Conservation (phyloP, 1,140 invertebrate species). For the Littorina saxatilis region DNA sequence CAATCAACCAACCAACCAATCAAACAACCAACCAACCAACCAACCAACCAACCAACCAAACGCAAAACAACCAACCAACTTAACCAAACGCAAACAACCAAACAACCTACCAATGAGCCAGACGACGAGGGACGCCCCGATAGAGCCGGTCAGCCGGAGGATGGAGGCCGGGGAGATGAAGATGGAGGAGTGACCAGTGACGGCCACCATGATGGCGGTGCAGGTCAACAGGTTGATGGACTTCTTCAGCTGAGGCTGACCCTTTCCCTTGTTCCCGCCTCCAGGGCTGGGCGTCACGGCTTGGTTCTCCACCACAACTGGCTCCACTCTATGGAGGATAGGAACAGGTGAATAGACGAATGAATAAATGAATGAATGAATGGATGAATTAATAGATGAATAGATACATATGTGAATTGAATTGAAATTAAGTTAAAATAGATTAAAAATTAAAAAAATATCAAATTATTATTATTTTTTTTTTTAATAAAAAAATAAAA, state of each 20-base stretch:
- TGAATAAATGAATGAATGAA: too few species aligned
- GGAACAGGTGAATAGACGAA: too few species aligned
- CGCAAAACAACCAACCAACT: too few species aligned
- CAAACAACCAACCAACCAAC: too few species aligned
- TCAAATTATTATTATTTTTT: too few species aligned
- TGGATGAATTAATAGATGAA: too few species aligned
- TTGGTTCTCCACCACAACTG: background rate
- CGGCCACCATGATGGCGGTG: constrained; percentile 65
- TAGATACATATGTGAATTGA: background rate
- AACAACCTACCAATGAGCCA: constrained; percentile 87
- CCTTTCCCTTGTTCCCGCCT: background rate
- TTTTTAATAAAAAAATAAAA: too few species aligned
- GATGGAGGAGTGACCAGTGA: constrained; percentile 67
- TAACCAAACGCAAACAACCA: too few species aligned
- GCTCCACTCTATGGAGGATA: background rate
- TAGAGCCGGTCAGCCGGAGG: constrained; percentile 56
- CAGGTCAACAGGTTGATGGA: constrained; percentile 63
- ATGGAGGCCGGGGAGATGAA: constrained; percentile 67
- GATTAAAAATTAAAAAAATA: background rate
- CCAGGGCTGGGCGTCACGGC: too few species aligned
- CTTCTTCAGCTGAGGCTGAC: constrained; percentile 57
- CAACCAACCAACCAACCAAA: too few species aligned
- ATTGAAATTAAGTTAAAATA: background rate
- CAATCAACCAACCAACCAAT: too few species aligned
- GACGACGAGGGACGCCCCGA: constrained; percentile 84